Base-by-base conservation (phyloP, 2,113 vertebrate genomes). In the Andinoacara biseriatus region DNA sequence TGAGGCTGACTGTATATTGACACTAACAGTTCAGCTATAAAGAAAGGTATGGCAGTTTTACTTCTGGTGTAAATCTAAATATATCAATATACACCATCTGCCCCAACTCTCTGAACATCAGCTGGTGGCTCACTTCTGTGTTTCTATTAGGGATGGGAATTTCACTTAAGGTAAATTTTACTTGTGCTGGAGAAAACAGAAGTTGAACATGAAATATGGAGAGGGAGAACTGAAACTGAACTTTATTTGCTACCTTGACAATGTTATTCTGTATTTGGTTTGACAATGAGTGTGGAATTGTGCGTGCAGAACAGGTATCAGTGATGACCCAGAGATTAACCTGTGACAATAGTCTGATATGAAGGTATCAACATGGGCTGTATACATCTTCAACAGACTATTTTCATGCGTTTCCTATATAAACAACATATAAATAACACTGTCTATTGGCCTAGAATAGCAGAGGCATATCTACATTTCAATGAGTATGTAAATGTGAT, bases 221-320 rank as follows among this genome's bases (percentile, higher is more conserved):
- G 22, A 65, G n/a, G 20, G 18, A 77, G 86, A 91, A 91, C 10
- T 81, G 74, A 87, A 87, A 81, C 79, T 54, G 31, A 59, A 60
- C 65, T 59, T 58, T 33, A 24, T 33, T 20, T 59, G 49, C 3
- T 31, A 35, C 67, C 7, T 46, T 33, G 17, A 0, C 13, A 9
- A 46, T 20, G 76, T 80, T 46, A 3, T 52, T 83, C 18, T 58
- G 69, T 9, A 14, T 60, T 60, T 35, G 49, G 40, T 49, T 15
- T 17, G 22, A 33, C 20, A n/a, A 33, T 63, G 49, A 81, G 4
- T 29, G 7, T 31, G 22, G 38, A 40, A 13, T 31, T 74, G n/a
- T 17, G 22, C 46, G 52, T 62, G 10, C 29, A 2, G 15, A 54
- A 49, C 7, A 10, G 26, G 38, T 61, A 38, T 65, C 40, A 0